phyloP scores from a whole-genome alignment of 2,797 vertebrate species.

The Oreortyx pictus region DNA sequence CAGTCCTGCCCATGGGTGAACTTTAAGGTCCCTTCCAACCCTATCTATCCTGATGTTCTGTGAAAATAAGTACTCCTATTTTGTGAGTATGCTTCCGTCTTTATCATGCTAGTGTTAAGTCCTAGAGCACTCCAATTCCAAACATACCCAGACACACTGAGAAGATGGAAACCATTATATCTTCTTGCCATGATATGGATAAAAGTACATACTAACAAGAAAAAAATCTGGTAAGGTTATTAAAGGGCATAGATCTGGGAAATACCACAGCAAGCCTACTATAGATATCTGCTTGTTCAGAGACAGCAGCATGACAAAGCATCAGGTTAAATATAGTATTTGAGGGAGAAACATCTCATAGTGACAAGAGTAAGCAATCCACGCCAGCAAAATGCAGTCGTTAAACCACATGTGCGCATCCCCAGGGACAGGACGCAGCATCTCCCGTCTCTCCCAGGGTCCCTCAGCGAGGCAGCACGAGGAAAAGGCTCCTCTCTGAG shows the following conservation, averaged over 20 bases:
- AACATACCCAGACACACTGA: background rate
- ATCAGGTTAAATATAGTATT: background rate
- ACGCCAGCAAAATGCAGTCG: background rate
- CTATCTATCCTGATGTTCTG: too few species aligned
- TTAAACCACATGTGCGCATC: rapidly evolving
- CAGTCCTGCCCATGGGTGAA: too few species aligned
- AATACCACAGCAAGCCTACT: background rate
- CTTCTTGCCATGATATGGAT: background rate
- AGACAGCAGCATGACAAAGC: conserved; percentile 34
- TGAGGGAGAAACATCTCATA: background rate
- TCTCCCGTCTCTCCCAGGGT: background rate
- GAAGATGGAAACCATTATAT: background rate
- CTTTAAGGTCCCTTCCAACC: too few species aligned
- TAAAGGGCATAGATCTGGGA: background rate
- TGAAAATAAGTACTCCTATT: background rate
- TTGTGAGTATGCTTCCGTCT: background rate
- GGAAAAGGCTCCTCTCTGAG: background rate
- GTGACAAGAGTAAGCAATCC: background rate
- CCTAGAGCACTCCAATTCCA: background rate
- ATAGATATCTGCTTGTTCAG: background rate
- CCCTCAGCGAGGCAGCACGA: rapidly evolving
- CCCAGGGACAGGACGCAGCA: background rate
- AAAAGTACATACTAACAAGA: background rate
- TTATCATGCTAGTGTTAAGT: background rate
- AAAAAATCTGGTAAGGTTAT: background rate